phyloP scores from a whole-genome alignment of 1,140 invertebrate genomes.

The Neotoxoptera formosana region DNA sequence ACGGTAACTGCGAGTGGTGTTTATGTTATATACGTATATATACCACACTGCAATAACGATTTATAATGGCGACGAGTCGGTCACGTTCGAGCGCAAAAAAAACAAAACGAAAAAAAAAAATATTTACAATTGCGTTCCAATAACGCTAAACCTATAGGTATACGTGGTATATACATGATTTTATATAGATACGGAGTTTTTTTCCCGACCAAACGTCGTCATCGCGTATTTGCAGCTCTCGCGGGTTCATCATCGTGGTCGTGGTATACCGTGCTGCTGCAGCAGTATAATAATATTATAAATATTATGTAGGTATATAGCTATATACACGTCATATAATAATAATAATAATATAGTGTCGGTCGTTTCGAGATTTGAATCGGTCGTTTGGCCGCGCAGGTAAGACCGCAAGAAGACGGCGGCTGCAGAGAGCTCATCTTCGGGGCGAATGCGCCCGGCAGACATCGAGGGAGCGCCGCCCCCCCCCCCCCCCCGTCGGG shows the following conservation, averaged over 20 bases:
- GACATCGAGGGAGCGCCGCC: neutral
- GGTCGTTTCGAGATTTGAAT: neutral
- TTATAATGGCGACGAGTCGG: neutral
- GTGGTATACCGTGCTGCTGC: too few species aligned
- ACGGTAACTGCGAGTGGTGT: neutral
- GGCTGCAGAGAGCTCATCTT: neutral
- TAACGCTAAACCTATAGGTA: too few species aligned
- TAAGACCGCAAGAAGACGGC: too few species aligned
- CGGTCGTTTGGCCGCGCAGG: neutral
- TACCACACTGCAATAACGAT: neutral
- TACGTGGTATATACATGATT: neutral
- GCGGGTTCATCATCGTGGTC: neutral
- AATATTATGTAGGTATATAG: too few species aligned
- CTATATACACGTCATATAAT: too few species aligned
- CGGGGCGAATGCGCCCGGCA: neutral
- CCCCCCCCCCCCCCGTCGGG: too few species aligned
- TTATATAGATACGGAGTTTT: neutral
- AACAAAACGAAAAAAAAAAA: neutral
- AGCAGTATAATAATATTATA: neutral
- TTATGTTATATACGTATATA: neutral
- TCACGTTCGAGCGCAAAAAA: neutral
- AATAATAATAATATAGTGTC: neutral
- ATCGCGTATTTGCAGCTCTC: neutral
- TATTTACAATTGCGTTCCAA: neutral
- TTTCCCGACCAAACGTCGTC: neutral